Evolutionary conservation across 30 jellyfish, hydroid and myxozoan genomes (phyloP), one percentile per base, ranked within the genome.

Genomic region (Catostylus mosaicus): DNA sequence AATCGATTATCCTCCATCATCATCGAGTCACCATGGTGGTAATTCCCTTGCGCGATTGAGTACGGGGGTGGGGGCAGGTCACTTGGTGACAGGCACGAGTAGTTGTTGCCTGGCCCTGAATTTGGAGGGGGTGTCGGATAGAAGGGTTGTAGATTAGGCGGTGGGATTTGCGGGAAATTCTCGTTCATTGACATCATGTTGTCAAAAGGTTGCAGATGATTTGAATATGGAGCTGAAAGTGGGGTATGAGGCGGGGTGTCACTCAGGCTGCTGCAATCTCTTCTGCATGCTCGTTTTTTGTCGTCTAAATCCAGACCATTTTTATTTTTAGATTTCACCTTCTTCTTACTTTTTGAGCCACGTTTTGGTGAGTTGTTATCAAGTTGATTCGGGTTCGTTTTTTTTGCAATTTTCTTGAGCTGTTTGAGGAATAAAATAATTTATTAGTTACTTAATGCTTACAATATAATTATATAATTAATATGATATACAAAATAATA

Each of bases 341-440:
- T 82, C 92, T 82, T 82, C 43, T 57, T 82, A 45, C 80, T 31
- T 60, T 82, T 82, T 10, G 86, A 26, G 24, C 38, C 35, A 68
- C 82, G 30, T 38, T 82, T 82, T 3, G 64, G 20, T 35, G 89
- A 47, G 2, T 37, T 54, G 3, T 78, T 88, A 0, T 78, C 88
- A 0, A 30, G 20, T 45, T 87, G 87, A 30, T 46, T 57, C 0
- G 96, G 96, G 64, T 70, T 87, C 40, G 65, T 66, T 63, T 87
- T 87, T 77, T 78, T 78, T 4, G 96, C 96, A 1, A 87, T 77
- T 73, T 87, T 87, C 72, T 87, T 87, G 52, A 87, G 83, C 96
- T 87, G 83, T 59, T 59, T 2, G 40, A 9, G 19, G 4, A 24
- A 20, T 7, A 59, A 59, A 20, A 59, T 16, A 43, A 8, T 43